A percentile compares a stretch with the other conserved stretches of the same genome.
Conservation (phyloP, 2,113 vertebrate genomes). For the Pteropus alecto region DNA sequence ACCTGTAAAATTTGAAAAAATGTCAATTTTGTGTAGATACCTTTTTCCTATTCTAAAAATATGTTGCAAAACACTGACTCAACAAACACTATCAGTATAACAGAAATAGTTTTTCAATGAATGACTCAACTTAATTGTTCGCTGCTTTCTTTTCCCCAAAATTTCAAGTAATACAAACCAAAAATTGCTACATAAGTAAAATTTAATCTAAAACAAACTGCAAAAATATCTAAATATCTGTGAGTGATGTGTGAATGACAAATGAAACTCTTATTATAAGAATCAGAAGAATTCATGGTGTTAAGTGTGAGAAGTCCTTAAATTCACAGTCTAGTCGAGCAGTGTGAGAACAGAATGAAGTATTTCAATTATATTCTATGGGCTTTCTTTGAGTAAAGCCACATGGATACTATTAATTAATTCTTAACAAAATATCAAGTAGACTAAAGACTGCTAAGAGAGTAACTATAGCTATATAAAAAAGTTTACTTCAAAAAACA, state of each 20-base stretch:
- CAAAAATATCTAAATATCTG: neutral
- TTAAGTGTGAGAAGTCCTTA: neutral
- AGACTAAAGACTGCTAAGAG: neutral
- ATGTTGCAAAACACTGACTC: neutral
- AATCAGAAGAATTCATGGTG: neutral
- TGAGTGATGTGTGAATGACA: neutral
- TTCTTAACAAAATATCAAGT: neutral
- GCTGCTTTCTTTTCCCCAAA: neutral
- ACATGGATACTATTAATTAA: neutral
- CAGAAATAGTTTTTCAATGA: neutral
- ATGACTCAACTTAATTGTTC: neutral
- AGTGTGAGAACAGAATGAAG: neutral
- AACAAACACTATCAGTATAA: neutral
- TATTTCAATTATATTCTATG: neutral
- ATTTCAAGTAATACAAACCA: neutral
- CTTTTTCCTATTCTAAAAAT: neutral
- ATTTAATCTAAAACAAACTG: neutral
- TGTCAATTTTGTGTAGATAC: neutral
- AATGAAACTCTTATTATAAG: neutral
- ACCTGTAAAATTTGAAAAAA: neutral
- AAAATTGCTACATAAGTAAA: neutral
- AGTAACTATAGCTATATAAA: neutral
- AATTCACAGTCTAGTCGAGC: neutral
- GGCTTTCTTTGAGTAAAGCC: neutral
- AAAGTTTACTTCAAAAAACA: neutral